Evolutionary conservation across 2,113 vertebrate species (phyloP).

Genomic region (Microcebus ravelobensis): DNA sequence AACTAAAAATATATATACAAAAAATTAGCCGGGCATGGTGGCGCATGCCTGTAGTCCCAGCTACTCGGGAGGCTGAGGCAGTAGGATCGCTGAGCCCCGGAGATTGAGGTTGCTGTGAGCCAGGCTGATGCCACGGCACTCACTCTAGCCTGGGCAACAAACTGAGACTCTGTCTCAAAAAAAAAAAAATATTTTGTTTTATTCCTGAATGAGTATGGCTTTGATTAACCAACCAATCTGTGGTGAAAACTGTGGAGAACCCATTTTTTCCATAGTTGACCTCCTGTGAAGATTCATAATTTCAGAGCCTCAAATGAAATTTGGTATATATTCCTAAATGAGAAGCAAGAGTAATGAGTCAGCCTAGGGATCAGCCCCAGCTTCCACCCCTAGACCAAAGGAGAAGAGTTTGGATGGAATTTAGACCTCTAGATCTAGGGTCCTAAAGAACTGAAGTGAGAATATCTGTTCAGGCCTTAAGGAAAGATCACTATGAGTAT

Average conservation of each 20-base stretch:
- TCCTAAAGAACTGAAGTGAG: conserved; percentile 42
- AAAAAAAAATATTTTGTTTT: not conserved
- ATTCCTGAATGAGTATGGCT: not conserved
- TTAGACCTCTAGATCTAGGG: not conserved
- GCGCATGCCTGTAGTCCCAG: too few species aligned
- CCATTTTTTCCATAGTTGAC: conserved; percentile 7
- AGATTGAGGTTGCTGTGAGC: too few species aligned
- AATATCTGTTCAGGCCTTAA: not conserved
- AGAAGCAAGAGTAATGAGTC: not conserved
- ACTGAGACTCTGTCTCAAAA: too few species aligned
- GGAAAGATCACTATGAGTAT: not conserved
- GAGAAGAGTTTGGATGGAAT: not conserved
- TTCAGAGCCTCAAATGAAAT: conserved; percentile 26
- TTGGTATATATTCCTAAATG: not conserved
- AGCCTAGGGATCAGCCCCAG: not conserved
- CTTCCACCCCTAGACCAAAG: not conserved
- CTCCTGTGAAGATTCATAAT: not conserved
- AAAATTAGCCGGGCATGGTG: too few species aligned
- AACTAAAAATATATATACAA: too few species aligned
- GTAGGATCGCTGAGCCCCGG: too few species aligned
- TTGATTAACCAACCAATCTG: conserved; percentile 35
- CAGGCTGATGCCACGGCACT: too few species aligned
- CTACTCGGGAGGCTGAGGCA: too few species aligned
- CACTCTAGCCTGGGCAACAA: too few species aligned
- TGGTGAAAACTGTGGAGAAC: not conserved